Conservation (phyloP, 2,888 invertebrate species). For the Neuroscelio doddi region DNA sequence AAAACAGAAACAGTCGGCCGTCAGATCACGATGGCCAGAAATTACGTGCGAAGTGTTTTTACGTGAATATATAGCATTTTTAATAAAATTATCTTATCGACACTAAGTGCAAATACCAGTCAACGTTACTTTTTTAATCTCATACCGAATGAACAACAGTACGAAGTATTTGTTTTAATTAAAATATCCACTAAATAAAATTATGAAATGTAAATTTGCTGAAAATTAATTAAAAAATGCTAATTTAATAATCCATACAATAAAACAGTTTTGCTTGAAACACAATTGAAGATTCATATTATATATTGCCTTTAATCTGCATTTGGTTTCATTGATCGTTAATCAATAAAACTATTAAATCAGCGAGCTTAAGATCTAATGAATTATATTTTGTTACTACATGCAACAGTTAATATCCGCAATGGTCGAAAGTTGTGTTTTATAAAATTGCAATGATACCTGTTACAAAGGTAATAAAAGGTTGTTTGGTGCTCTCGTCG, state of each 20-base stretch:
- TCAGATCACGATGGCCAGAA: conserved; percentile 1
- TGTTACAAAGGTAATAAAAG: conserved; percentile 34
- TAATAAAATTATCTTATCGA: no score
- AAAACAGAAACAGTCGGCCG: conserved; percentile 29
- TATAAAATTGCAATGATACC: conserved; percentile 16
- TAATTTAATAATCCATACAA: no score
- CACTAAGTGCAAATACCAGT: no score
- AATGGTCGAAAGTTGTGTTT: neutral
- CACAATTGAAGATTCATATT: neutral
- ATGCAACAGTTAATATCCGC: conserved; percentile 5
- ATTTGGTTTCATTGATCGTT: neutral
- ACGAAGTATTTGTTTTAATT: no score
- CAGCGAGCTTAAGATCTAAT: neutral
- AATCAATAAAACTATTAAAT: neutral
- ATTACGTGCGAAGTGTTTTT: conserved; percentile 17
- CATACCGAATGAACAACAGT: no score
- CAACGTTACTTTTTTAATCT: no score
- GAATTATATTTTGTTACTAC: neutral
- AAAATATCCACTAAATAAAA: no score
- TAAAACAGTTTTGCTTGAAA: neutral
- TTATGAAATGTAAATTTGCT: no score
- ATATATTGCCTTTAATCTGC: no score
- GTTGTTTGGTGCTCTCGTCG: conserved; percentile 21
- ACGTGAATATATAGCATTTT: neutral
- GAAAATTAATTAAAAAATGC: no score